Percentiles rank a stretch among this genome's conserved stretches.
phyloP scores from a whole-genome alignment of 2,113 vertebrate genomes.

The Laterallus jamaicensis region DNA sequence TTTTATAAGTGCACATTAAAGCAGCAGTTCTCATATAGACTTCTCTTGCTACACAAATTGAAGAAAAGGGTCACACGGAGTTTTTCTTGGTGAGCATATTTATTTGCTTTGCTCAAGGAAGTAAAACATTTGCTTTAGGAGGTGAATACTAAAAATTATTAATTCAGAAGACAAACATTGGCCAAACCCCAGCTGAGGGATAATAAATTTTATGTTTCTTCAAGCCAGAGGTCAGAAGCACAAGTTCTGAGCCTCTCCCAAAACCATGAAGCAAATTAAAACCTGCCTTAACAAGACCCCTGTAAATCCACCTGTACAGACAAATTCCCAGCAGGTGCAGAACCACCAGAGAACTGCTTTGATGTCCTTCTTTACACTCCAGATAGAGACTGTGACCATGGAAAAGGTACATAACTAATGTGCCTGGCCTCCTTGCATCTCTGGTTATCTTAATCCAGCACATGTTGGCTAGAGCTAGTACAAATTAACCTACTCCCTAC shows the following conservation, averaged over 20 bases:
- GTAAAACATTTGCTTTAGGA: constrained; percentile 4
- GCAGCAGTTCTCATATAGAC: not conserved
- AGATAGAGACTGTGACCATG: not conserved
- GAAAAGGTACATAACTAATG: not conserved
- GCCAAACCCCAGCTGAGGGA: not conserved
- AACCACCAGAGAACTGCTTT: not conserved
- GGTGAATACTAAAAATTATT: not conserved
- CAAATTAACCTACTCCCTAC: not conserved
- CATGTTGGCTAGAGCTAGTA: not conserved
- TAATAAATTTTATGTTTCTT: not conserved
- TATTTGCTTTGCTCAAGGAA: not conserved
- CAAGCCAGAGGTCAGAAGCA: not conserved
- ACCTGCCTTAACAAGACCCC: not conserved
- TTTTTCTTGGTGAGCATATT: not conserved
- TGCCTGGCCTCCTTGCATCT: not conserved
- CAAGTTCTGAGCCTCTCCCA: not conserved
- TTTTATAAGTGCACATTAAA: not conserved
- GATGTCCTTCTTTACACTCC: not conserved
- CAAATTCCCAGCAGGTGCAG: not conserved
- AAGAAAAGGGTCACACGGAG: not conserved
- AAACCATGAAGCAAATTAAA: not conserved
- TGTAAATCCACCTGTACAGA: not conserved
- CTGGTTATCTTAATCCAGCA: not conserved
- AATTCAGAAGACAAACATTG: constrained; percentile 1
- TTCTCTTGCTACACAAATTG: not conserved